Evolutionary conservation across 2,113 vertebrate species (phyloP), one percentile per base, ranked within the genome.

Genomic region (Thryonomys swinderianus): DNA sequence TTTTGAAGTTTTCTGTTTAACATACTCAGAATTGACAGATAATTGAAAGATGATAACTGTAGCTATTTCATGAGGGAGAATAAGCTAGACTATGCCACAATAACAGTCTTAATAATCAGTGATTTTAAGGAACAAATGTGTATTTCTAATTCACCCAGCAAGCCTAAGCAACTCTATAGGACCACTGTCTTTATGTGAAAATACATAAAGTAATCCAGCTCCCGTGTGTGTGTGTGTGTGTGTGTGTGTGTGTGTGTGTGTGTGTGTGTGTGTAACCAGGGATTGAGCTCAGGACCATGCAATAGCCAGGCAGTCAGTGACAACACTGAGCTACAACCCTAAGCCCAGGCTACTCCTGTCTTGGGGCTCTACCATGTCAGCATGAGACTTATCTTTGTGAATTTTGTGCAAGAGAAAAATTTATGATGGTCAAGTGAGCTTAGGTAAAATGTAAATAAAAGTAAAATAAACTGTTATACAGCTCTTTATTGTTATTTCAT

Each of bases 1-100:
- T 34, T 42, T 81, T 95, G 89, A 91, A 57, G 32, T 83, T 82
- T 79, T 96, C 78, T 96, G 74, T 55, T 93, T 89, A 18, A 89
- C 27, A 5, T 59, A 51, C 79, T 93, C 27, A 2, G 11, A 67
- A 84, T 61, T 64, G 23, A 42, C 90, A 95, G 42, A 91, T 93
- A 82, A 85, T 34, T 64, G 74, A 55, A 93, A 92, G 32, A 66
- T 45, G 85, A 71, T 91, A 86, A 83, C 74, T 62, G 45, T 84
- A 95, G 27, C 37, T 53, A 42, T 82, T 91, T 88, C 30, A 57
- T 76, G 82, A 88, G 61, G 74, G 27, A 88, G 34, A 71, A 85
- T 78, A 93, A 21, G 32, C 37, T 91, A 84, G 62, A 90, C n/a
- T 76, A 0, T 93, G 57, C 55, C 95, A 34, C 59, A 51, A 42